A percentile compares a stretch with the other conserved stretches of the same genome.
phyloP scores from a whole-genome alignment of 2,888 invertebrate genomes.

The Thecocarcelia acutangulata region DNA sequence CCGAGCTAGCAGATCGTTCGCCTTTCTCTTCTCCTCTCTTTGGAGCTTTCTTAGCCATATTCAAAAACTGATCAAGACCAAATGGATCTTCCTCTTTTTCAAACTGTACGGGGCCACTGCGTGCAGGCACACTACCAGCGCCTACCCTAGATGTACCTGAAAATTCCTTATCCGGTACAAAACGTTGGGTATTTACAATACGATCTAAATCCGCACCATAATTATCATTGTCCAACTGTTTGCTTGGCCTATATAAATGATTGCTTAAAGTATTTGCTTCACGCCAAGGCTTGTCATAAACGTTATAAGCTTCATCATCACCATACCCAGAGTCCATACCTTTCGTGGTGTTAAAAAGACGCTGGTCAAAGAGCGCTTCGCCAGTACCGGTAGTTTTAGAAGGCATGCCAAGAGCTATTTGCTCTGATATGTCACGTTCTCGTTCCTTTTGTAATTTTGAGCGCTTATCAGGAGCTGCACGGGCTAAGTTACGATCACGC shows the following conservation, averaged over 20 bases:
- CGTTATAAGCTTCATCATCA: slow-evolving; percentile 98
- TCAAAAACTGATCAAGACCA: slow-evolving; percentile 98
- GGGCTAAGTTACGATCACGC: slow-evolving; percentile 94
- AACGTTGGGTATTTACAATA: slow-evolving; percentile 93
- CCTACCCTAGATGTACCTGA: slow-evolving; percentile 91
- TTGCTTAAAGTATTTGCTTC: slow-evolving; percentile 92
- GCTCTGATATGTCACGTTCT: slow-evolving; percentile 98
- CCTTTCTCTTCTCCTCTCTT: slow-evolving; percentile 84
- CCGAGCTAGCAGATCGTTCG: slow-evolving; percentile 74
- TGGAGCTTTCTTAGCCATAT: slow-evolving; percentile 93
- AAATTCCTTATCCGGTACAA: slow-evolving; percentile 98
- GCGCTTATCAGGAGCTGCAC: slow-evolving; percentile 97
- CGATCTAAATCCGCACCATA: slow-evolving; percentile 96
- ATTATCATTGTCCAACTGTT: slow-evolving; percentile 93
- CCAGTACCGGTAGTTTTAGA: slow-evolving; percentile 87
- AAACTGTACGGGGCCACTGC: slow-evolving; percentile 98
- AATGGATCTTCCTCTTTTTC: slow-evolving; percentile 96
- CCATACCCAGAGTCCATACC: slow-evolving; percentile 96
- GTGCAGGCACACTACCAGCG: slow-evolving; percentile 82
- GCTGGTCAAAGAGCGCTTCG: slow-evolving; percentile 95
- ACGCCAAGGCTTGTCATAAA: slow-evolving; percentile 99
- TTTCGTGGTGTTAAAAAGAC: slow-evolving; percentile 95
- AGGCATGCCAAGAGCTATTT: slow-evolving; percentile 98
- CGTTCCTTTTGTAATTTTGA: slow-evolving; percentile 93
- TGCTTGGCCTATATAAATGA: slow-evolving; percentile 93